Evolutionary conservation across 2,113 vertebrate genomes (phyloP).

Genomic region (Coryphaenoides rupestris): DNA sequence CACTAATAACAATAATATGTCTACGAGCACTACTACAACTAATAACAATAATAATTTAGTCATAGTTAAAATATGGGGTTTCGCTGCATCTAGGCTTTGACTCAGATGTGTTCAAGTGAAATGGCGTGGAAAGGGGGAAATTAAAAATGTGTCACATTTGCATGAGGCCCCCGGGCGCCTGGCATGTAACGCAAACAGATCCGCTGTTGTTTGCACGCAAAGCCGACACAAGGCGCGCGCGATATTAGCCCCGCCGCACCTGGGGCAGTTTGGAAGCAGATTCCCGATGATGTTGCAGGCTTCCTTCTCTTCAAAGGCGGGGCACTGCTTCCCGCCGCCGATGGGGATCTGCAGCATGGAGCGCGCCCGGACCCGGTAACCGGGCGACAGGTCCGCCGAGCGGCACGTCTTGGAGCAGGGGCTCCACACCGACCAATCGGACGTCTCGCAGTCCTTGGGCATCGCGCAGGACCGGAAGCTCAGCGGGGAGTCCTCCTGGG

Average conservation of each 20-base stretch:
- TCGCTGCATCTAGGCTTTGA: not conserved
- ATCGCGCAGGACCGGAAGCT: slow-evolving; percentile 84
- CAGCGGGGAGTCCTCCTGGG: slow-evolving; percentile 72
- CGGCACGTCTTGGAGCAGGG: slow-evolving; percentile 83
- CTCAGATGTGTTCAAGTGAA: not conserved
- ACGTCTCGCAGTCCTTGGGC: slow-evolving; percentile 81
- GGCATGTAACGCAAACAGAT: not conserved
- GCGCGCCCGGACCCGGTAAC: slow-evolving; percentile 80
- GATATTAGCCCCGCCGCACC: slow-evolving; percentile 67
- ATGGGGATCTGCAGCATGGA: slow-evolving; percentile 69
- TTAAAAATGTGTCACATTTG: too few species aligned
- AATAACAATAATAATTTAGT: too few species aligned
- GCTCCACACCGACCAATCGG: slow-evolving; percentile 87
- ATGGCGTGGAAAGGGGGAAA: too few species aligned
- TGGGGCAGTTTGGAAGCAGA: slow-evolving; percentile 82
- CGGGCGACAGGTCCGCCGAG: slow-evolving; percentile 73
- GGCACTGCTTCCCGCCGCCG: slow-evolving; percentile 77
- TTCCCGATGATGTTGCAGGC: slow-evolving; percentile 78
- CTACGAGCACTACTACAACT: too few species aligned
- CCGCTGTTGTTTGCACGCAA: not conserved
- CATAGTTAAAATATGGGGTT: too few species aligned
- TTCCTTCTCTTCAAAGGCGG: slow-evolving; percentile 83
- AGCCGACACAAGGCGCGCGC: not conserved
- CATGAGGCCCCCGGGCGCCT: too few species aligned
- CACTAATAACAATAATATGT: too few species aligned